Percentiles rank a stretch among this genome's conserved stretches.
These are phyloP conservation scores for Premnoplex brunnescens DNA, from an alignment of 2,797 vertebrate genomes.

Conservation along the genomic window DNA sequence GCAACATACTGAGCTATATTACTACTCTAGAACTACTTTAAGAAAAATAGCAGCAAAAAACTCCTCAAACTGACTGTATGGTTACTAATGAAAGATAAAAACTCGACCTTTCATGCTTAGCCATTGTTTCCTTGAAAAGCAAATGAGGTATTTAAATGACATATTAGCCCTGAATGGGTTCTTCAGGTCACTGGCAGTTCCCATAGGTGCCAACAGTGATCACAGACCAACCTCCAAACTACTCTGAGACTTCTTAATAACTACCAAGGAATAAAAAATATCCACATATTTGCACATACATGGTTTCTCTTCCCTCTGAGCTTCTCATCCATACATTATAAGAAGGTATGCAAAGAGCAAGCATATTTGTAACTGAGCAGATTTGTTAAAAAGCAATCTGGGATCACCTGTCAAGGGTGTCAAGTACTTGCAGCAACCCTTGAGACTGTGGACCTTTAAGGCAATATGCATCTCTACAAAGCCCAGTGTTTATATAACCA, in stretches of 20 bases:
- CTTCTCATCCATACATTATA: not conserved
- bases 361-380: not conserved
- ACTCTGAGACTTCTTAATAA: not conserved
- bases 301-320: not conserved
- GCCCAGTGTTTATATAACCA: not conserved
- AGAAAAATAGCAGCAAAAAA: not conserved
- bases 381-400: not conserved
- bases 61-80: accelerated
- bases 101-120: not conserved
- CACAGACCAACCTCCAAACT: not conserved
- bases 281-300: accelerated
- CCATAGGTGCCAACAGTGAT: not conserved
- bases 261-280: not conserved
- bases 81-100: not conserved
- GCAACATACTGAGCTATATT: not conserved
- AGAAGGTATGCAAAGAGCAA: not conserved
- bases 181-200: not conserved
- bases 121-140: not conserved
- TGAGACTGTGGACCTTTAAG: not conserved
- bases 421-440: not conserved
- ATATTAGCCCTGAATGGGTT: not conserved
- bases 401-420: not conserved
- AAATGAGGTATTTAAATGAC: not conserved
- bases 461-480: not conserved
- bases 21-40: not conserved